Evolutionary conservation across 2,113 vertebrate species (phyloP), one percentile per base, ranked within the genome.

Genomic region (Eclectus roratus): DNA sequence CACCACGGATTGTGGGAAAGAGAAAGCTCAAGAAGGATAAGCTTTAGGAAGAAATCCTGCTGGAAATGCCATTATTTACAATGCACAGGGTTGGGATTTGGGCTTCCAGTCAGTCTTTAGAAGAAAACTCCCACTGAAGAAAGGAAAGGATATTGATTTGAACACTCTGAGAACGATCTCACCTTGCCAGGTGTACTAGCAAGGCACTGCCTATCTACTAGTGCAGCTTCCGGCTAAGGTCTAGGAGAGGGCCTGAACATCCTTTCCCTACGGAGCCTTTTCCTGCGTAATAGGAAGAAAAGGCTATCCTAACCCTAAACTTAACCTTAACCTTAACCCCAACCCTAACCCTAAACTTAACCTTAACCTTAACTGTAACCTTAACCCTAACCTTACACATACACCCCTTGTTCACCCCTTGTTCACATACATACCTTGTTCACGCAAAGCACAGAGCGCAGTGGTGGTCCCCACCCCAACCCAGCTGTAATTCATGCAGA

Each of bases 391-490:
- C 63, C 41, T 39, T 25, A 19, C 1, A 9, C 68, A 8, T 17
- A 10, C 33, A 4, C 17, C 7, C 19, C 2, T 69, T 41, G 52
- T 24, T 17, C 33, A 4, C 17, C 7, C 19, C 2, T 69, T 41
- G 52, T 24, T 17, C 2, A 8, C 68, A 8, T 19, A 11, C 33
- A 3, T 13, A 6, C 18, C 2, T 68, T 58, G 60, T 19, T 52
- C 66, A 27, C 0, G 3, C 60, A 37, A 39, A 33, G n/a, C 25
- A 37, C 27, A 77, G 78, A 29, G 27, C 1, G 0, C 10, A 50
- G 65, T 17, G 52, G 21, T 27, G 31, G 56, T 13, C 27, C 17
- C 58, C 66, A 10, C 7, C 49, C 46, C 80, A 78, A 43, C 14
- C 60, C 44, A 7, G 1, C 43, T 68, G 50, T 3, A 39, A 47